Conservation (phyloP, 2,888 invertebrate genomes). For the Xanthorhoe designata region DNA sequence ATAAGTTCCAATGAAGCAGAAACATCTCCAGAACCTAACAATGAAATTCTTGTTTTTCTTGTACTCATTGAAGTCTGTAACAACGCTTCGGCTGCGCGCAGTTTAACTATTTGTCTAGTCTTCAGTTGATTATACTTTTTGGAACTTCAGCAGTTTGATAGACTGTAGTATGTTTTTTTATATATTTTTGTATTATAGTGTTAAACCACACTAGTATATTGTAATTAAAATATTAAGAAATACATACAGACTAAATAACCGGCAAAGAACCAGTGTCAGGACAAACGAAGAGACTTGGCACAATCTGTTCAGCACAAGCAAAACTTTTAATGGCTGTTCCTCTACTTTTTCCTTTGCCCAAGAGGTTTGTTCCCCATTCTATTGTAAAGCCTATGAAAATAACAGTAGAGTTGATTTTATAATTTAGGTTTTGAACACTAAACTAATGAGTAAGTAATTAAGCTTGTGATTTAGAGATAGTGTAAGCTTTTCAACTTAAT, state of each 20-base stretch:
- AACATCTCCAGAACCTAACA: not conserved
- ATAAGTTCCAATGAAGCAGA: not conserved
- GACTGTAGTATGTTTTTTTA: too few species aligned
- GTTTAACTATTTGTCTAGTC: conserved; percentile 28
- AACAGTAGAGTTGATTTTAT: conserved; percentile 10
- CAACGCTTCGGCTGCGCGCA: conserved; percentile 24
- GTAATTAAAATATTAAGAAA: too few species aligned
- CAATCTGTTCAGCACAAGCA: conserved; percentile 46
- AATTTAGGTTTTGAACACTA: conserved; percentile 1
- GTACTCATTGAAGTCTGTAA: conserved; percentile 26
- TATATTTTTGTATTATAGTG: too few species aligned
- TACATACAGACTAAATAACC: too few species aligned
- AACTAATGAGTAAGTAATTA: conserved; percentile 39
- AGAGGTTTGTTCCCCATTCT: not conserved
- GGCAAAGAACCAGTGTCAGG: too few species aligned
- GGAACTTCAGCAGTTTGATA: not conserved
- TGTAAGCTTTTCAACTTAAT: conserved; percentile 30
- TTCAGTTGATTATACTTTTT: conserved; percentile 4
- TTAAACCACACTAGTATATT: too few species aligned
- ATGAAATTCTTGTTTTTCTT: conserved; percentile 25
- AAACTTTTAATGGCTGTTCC: conserved; percentile 51
- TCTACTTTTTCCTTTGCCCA: conserved; percentile 43
- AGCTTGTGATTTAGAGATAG: conserved; percentile 33
- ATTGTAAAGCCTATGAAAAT: conserved; percentile 5
- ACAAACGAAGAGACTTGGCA: conserved; percentile 33